Evolutionary conservation across 2,113 vertebrate species (phyloP), one percentile per base, ranked within the genome.

Genomic region (Galbula dea): DNA sequence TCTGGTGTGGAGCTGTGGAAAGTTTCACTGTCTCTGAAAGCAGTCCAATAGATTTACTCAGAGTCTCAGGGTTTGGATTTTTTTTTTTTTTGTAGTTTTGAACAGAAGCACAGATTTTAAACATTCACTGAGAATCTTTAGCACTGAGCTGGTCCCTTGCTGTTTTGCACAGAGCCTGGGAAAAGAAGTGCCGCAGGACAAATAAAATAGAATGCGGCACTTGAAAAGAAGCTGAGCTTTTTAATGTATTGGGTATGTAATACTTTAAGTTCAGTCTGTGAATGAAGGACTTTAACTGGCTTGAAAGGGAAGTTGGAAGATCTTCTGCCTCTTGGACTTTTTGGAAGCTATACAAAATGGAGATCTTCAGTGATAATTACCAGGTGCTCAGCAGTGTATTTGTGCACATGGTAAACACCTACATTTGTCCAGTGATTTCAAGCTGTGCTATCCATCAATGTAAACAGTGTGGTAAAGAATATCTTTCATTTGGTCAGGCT

Each of bases 81-180:
- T 46, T 43, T 63, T 55, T 79, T 83, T 63, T 67, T 13, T 65
- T 41, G 21, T 55, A 13, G 11, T 75, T 92, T 94, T 86, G 66
- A 95, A 65, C 61, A 82, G 65, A 79, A 91, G 87, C 91, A 72
- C n/a, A 14, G 32, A 57, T 95, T 90, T 95, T 55, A 61, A 68
- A 81, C 92, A 84, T 90, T 94, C 54, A 52, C 66, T 68, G 94
- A 72, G 66, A 43, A 61, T 75, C 37, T 72, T 61, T n/a, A 86
- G 52, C 0, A 1, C 62, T 0, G 1, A 89, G 45, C n/a, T 34
- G 75, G 43, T 75, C 36, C n/a, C 48, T 88, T 84, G 73, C 26
- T 17, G 83, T 94, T 91, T 90, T 84, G 52, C 57, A 32, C 7
- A 54, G 49, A 83, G 48, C 58, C 77, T 80, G 59, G 76, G 65